phyloP scores from a whole-genome alignment of 1,140 invertebrate genomes.

The Cherax destructor region DNA sequence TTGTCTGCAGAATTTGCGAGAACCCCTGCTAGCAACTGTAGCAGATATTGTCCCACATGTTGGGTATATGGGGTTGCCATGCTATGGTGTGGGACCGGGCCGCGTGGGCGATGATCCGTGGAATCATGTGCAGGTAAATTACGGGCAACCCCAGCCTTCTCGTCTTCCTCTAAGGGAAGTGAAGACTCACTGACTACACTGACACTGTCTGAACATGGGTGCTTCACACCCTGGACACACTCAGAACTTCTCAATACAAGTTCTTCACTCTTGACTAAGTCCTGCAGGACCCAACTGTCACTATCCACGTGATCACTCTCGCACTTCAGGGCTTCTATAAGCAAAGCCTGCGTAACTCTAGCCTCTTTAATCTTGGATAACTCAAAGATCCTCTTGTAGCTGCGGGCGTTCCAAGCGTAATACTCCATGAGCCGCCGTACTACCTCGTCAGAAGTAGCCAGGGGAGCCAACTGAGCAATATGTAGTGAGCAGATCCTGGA shows the following conservation, averaged over 20 bases:
- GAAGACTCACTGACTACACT: slow-evolving; percentile 6
- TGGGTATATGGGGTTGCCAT: neutral
- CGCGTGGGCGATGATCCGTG: neutral
- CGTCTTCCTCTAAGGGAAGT: neutral
- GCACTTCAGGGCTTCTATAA: neutral
- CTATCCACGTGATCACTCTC: neutral
- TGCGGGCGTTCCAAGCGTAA: slow-evolving; percentile 38
- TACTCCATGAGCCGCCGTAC: slow-evolving; percentile 44
- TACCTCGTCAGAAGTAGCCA: slow-evolving; percentile 17
- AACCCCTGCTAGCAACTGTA: neutral
- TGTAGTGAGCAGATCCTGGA: slow-evolving; percentile 30
- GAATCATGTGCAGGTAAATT: too few relatives aligned
- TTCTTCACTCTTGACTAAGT: neutral
- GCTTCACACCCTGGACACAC: neutral
- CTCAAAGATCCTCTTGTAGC: slow-evolving; percentile 43
- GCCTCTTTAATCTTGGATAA: neutral
- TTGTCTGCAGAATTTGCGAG: neutral
- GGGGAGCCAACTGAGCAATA: slow-evolving; percentile 37
- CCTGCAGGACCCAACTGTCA: neutral
- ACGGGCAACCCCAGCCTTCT: neutral
- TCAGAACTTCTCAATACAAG: neutral
- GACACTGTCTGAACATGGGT: neutral
- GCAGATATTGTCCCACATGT: neutral
- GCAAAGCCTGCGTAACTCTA: neutral
- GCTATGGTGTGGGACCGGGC: too few relatives aligned